These are phyloP conservation scores for Cynopterus sphinx DNA, from an alignment of 2,797 vertebrate genomes.

Conservation along the genomic window DNA sequence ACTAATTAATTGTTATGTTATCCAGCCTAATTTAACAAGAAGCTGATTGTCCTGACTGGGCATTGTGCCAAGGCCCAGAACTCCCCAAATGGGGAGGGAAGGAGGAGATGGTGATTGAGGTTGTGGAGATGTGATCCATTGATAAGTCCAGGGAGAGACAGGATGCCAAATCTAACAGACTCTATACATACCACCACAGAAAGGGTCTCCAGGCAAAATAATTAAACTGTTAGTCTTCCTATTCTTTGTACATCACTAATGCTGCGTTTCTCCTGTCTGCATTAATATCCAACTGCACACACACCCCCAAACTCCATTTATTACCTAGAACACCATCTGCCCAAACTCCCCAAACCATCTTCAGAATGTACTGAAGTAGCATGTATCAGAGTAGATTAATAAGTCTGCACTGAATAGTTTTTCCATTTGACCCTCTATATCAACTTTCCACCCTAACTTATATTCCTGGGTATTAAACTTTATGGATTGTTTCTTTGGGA, in stretches of 20 bases:
- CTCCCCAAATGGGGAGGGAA: neutral
- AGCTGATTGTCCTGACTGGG: neutral
- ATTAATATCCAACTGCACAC: neutral
- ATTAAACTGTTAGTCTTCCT: neutral
- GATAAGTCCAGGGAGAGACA: constrained; percentile 6
- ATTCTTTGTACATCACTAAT: neutral
- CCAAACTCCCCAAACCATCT: neutral
- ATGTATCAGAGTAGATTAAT: neutral
- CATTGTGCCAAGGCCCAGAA: constrained; percentile 33
- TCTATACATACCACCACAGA: accelerated
- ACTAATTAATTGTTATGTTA: constrained; percentile 69
- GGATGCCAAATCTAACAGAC: neutral
- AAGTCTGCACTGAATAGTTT: neutral
- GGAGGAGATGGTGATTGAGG: neutral
- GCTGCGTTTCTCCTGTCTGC: neutral
- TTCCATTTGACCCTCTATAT: neutral
- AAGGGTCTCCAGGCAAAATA: neutral
- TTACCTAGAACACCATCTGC: neutral
- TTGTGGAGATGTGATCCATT: neutral
- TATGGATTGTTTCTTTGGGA: neutral
- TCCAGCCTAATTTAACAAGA: constrained; percentile 41
- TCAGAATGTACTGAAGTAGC: neutral
- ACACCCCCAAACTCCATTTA: neutral
- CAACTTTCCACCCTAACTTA: neutral
- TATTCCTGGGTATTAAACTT: neutral